Base-by-base conservation (phyloP, 2,888 invertebrate species). In the Polydrusus cervinus region DNA sequence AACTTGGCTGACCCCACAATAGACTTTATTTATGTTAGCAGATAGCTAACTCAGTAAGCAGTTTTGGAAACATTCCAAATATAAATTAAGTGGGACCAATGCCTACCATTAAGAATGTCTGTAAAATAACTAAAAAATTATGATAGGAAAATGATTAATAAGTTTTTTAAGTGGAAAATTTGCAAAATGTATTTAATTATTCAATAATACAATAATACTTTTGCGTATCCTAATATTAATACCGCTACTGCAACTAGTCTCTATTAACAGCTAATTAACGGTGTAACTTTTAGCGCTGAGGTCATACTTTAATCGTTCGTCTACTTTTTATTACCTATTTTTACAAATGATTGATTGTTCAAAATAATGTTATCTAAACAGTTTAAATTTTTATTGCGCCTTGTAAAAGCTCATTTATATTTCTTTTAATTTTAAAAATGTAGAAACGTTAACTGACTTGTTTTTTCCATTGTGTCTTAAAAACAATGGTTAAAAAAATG, bases 21-120 rank as follows among this genome's bases (percentile, higher is more conserved):
- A 40, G 47, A 38, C 38, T 62, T 45, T 47, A 9, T 62, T 62
- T 62, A 43, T 61, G 10, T 20, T 25, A 30, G 45, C 3, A 62
- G 45, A 62, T 62, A 45, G 30, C 30, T 45, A 6, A 3, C 14
- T 20, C 9, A 3, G 47, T 62, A 62, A 62, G 45, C 62, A 47
- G 14, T 47, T 25, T 62, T 62, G 62, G 62, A 62, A 62, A 62
- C 62, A 62, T 45, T 62, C 62, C 62, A 62, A 62, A 62, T 45
- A 47, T 62, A 62, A 45, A 62, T 62, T 62, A 20, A 40, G 62
- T 25, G 45, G 38, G 38, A 14, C 55, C 7, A 16, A 8, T n/a
- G 57, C 16, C n/a, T 60, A 30, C 38, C 57, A 60, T 38, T 38
- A 60, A 11, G 18, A 18, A 38, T 60, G 57, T 16, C 57, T 40